A percentile compares a stretch with the other conserved stretches of the same genome.
These are phyloP conservation scores for Cossypha dichroa DNA, from an alignment of 2,797 vertebrate genomes.

Conservation along the genomic window DNA sequence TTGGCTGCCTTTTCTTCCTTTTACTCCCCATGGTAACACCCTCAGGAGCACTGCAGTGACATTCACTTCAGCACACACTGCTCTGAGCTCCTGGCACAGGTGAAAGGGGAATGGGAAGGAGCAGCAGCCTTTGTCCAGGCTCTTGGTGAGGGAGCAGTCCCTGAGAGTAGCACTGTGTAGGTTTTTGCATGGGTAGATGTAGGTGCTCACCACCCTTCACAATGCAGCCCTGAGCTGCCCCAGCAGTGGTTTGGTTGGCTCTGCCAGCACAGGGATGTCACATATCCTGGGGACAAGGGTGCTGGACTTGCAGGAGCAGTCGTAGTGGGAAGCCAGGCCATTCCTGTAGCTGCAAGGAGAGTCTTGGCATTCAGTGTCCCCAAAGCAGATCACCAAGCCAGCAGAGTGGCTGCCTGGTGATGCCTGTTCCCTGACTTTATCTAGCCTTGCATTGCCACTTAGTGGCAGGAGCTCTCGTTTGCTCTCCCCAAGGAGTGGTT, in stretches of 20 bases:
- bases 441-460: conserved; percentile 50
- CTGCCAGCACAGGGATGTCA: background rate
- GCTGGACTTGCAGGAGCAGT: background rate
- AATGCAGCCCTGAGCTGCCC: accelerated
- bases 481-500: background rate
- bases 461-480: background rate
- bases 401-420: background rate
- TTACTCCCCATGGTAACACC: background rate
- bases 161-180: background rate
- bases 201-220: background rate
- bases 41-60: background rate
- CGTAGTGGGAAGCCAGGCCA: background rate
- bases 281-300: background rate
- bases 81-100: background rate
- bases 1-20: background rate
- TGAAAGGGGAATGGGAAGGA: background rate
- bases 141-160: background rate
- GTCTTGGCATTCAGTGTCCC: background rate
- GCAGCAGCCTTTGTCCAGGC: background rate
- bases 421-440: background rate
- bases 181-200: background rate
- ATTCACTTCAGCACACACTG: accelerated
- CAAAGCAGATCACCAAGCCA: background rate
- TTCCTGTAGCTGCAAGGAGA: background rate
- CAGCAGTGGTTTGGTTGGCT: background rate